Conservation (phyloP, 1,140 invertebrate species). For the Lithobius niger region DNA sequence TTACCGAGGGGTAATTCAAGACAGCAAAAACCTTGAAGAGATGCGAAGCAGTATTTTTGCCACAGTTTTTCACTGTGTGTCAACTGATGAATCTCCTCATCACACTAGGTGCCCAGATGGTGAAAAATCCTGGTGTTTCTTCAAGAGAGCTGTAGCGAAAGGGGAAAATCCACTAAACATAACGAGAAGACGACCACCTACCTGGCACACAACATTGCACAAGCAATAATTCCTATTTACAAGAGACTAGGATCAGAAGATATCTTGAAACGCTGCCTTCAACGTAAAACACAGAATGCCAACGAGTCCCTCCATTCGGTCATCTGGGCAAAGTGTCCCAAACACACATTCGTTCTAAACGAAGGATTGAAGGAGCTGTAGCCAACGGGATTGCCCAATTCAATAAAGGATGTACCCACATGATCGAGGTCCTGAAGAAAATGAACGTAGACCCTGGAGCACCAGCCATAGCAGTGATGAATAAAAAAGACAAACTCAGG, state of each 20-base stretch:
- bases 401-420: too few relatives aligned
- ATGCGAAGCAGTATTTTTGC: neutral
- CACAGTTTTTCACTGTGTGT: neutral
- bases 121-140: conserved; percentile 11
- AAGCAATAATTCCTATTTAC: neutral
- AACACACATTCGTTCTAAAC: neutral
- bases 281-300: neutral
- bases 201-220: neutral
- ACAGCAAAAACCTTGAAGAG: neutral
- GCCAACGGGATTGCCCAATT: too few relatives aligned
- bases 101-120: conserved; percentile 10
- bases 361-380: too few relatives aligned
- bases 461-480: too few relatives aligned
- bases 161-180: conserved; percentile 8
- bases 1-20: neutral
- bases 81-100: conserved; percentile 9
- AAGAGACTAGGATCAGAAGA: neutral
- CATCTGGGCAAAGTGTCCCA: conserved; percentile 11
- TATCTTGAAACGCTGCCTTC: conserved; percentile 10
- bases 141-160: conserved; percentile 7
- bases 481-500: too few relatives aligned
- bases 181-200: neutral
- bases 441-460: too few relatives aligned
- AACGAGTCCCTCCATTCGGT: conserved; percentile 2
- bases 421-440: too few relatives aligned